phyloP scores from a whole-genome alignment of 1,140 invertebrate genomes.

The Pseudomyrmex pallidus region DNA sequence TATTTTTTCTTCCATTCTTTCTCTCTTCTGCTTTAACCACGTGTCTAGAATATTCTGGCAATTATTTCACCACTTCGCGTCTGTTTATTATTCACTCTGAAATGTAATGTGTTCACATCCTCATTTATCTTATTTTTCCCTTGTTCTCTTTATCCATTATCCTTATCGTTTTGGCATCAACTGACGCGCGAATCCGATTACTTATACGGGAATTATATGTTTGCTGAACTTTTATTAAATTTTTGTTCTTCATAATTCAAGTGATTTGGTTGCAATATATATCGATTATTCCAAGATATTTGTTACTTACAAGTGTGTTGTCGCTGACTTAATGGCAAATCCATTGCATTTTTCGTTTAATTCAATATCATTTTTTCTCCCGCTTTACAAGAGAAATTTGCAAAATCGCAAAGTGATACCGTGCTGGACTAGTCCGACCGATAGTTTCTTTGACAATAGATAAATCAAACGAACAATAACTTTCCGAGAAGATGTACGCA shows the following conservation, averaged over 20 bases:
- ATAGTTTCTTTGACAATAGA: neutral
- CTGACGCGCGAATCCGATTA: slow-evolving; percentile 1
- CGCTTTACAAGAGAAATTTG: neutral
- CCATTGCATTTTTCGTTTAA: neutral
- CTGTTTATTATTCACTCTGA: slow-evolving; percentile 28
- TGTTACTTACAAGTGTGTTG: neutral
- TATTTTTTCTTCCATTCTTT: slow-evolving; percentile 36
- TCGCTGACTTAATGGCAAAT: neutral
- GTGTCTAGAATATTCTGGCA: slow-evolving; percentile 79
- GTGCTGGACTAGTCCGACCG: neutral
- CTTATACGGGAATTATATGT: neutral
- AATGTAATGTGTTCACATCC: slow-evolving; percentile 1
- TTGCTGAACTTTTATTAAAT: slow-evolving; percentile 67
- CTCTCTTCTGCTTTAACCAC: slow-evolving; percentile 65
- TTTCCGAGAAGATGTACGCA: slow-evolving; percentile 2
- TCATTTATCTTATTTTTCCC: neutral
- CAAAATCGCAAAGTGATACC: too few relatives aligned
- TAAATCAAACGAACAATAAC: neutral
- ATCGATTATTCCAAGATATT: slow-evolving; percentile 4
- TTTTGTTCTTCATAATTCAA: slow-evolving; percentile 38
- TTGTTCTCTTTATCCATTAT: neutral
- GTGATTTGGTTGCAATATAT: slow-evolving; percentile 51
- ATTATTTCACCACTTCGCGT: slow-evolving; percentile 74
- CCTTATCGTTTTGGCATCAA: neutral
- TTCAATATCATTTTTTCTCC: slow-evolving; percentile 10